Evolutionary conservation across 1,140 invertebrate species (phyloP), one percentile per base, ranked within the genome.

Genomic region (Gryon sp.): DNA sequence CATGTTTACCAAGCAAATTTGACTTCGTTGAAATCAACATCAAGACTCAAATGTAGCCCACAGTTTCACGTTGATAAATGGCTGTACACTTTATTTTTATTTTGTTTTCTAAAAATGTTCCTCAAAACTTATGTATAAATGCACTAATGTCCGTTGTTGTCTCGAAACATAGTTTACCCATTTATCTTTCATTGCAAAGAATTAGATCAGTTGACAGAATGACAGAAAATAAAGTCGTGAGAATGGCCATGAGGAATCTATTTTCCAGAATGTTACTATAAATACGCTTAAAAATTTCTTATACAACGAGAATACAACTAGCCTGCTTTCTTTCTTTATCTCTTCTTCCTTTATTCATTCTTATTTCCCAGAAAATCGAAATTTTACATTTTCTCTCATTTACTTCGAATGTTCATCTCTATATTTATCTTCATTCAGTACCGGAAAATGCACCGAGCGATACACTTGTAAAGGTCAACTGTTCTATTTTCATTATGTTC

Each of bases 221-320:
- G 38, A 36, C 55, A 19, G 43, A 28, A 18, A 20, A 28, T 24
- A 43, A 62, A 48, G 18, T 50, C 34, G 20, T 52, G 46, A 75
- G 46, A 60, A 60, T 18, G 52, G 75, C 70, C 53, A 77, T 62
- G 66, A 78, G 55, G 76, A 76, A 80, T 84, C 74, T 78, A 83
- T 84, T 84, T 84, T 80, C 82, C 82, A 86, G 83, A 85, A n/a
- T n/a, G n/a, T n/a, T n/a, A n/a, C n/a, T n/a, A n/a, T n/a, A 85
- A 85, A 84, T 78, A 84, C 76, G 73, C 55, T 76, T 63, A 65
- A 24, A 77, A 81, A 82, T 84, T n/a, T 79, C 80, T 73, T 79
- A 46, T 32, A 68, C 78, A 68, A 57, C 46, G 60, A 22, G 53
- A 62, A 28, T n/a, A n/a, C n/a, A n/a, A 45, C 46, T 15, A 45